A percentile compares a stretch with the other conserved stretches of the same genome.
phyloP scores from a whole-genome alignment of 2,888 invertebrate species.

The Cryptophagus acutangulus region DNA sequence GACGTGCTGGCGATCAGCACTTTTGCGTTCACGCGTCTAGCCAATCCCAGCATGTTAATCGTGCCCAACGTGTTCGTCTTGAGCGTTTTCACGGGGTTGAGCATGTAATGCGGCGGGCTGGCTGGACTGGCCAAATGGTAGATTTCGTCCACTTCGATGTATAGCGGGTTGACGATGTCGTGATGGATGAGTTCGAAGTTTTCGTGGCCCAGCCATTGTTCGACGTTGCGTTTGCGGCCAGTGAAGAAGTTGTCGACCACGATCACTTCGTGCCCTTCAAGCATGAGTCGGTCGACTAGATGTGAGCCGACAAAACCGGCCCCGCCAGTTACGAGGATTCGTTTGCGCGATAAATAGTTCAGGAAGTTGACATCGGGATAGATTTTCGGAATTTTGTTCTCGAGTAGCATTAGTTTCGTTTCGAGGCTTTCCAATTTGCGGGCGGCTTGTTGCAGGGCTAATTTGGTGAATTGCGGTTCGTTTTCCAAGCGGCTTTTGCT shows the following conservation, averaged over 20 bases:
- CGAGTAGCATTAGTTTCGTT: conserved; percentile 66
- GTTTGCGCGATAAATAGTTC: conserved; percentile 85
- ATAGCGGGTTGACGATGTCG: conserved; percentile 96
- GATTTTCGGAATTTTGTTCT: conserved; percentile 70
- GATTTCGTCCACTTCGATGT: conserved; percentile 96
- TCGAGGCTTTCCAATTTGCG: conserved; percentile 63
- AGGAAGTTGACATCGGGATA: conserved; percentile 89
- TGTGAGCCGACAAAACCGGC: conserved; percentile 99
- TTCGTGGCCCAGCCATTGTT: conserved; percentile 98
- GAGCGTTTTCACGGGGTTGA: conserved; percentile 98
- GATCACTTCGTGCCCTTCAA: conserved; percentile 92
- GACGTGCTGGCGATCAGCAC: conserved; percentile 96
- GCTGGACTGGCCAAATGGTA: conserved; percentile 99
- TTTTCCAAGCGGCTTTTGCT: too few relatives aligned
- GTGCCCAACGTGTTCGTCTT: conserved; percentile 98
- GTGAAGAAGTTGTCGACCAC: conserved; percentile 99
- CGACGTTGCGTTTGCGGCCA: conserved; percentile 92
- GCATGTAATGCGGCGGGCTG: conserved; percentile 99
- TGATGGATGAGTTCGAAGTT: conserved; percentile 99
- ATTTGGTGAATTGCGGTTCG: too few relatives aligned
- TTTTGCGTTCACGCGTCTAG: conserved; percentile 86
- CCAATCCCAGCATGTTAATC: conserved; percentile 87
- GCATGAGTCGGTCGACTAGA: conserved; percentile 91
- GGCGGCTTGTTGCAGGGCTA: conserved; percentile 62
- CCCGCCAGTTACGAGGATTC: conserved; percentile 93